These are phyloP conservation scores for Pangasius krempfi DNA, from an alignment of 2,797 vertebrate genomes.

Conservation along the genomic window DNA sequence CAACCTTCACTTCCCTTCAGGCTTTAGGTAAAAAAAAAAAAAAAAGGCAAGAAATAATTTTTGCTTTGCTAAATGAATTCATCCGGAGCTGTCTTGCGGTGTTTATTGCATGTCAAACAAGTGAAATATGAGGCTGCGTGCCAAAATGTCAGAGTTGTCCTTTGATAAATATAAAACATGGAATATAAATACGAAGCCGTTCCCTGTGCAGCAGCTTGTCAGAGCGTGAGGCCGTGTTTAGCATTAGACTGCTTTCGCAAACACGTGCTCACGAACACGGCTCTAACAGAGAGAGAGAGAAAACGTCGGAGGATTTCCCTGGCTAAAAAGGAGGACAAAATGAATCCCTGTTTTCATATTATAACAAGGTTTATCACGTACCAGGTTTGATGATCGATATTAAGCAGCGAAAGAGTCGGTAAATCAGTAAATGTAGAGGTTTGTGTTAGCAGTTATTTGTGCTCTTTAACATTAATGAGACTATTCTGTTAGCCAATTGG, in stretches of 20 bases:
- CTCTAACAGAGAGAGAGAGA: neutral
- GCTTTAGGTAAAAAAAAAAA: slow-evolving; percentile 5
- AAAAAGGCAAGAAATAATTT: slow-evolving; percentile 8
- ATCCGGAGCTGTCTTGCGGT: neutral
- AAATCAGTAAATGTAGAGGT: neutral
- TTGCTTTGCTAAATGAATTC: slow-evolving; percentile 39
- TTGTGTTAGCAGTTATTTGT: neutral
- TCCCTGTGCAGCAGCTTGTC: slow-evolving; percentile 8
- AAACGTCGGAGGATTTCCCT: neutral
- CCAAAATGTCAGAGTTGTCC: slow-evolving; percentile 48
- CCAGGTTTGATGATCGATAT: neutral
- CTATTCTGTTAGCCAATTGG: neutral
- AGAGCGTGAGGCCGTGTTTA: neutral
- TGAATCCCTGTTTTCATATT: neutral
- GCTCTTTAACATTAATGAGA: neutral
- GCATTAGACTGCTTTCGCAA: neutral
- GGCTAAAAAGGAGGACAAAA: neutral
- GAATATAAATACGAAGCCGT: slow-evolving; percentile 31
- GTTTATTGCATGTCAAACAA: slow-evolving; percentile 40
- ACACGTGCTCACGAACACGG: neutral
- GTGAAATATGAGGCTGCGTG: slow-evolving; percentile 37
- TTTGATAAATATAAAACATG: slow-evolving; percentile 45
- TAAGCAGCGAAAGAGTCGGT: neutral
- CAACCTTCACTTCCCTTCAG: neutral
- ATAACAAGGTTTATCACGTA: too few relatives aligned